Evolutionary conservation across 2,888 invertebrate genomes (phyloP).

Genomic region (Lamellibrachia satsuma): DNA sequence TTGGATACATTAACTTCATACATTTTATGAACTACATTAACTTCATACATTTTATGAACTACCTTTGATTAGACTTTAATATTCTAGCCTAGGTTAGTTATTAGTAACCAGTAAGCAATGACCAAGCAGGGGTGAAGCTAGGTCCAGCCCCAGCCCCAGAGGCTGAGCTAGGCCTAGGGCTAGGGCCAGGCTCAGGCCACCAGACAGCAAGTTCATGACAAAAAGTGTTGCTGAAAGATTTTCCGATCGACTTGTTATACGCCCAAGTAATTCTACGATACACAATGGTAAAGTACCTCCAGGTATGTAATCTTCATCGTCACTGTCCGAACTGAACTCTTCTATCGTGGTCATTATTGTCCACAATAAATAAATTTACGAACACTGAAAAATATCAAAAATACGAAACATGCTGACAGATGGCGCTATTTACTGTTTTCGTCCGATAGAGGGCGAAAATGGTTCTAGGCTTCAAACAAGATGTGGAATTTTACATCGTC

Average conservation of each 20-base stretch:
- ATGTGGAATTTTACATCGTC: slow-evolving; percentile 6
- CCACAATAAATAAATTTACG: neutral
- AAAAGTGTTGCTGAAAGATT: neutral
- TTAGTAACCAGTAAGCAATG: too few species aligned
- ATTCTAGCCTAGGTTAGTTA: too few species aligned
- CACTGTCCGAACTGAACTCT: slow-evolving; percentile 51
- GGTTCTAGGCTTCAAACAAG: neutral
- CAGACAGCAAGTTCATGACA: neutral
- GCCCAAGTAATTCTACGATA: neutral
- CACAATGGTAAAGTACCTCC: slow-evolving; percentile 43
- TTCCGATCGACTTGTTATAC: neutral
- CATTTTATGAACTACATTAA: too few species aligned
- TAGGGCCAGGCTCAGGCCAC: neutral
- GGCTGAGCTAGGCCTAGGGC: too few species aligned
- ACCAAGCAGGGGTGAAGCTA: too few species aligned
- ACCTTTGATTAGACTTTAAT: too few species aligned
- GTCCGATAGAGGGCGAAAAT: neutral
- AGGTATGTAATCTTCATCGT: slow-evolving; percentile 58
- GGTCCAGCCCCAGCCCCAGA: too few species aligned
- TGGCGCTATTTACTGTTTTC: neutral
- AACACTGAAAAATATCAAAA: neutral
- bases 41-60: too few species aligned
- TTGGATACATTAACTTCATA: too few species aligned
- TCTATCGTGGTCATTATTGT: slow-evolving; percentile 53
- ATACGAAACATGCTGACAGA: neutral